These are phyloP conservation scores for Blastobasis lacticolella DNA, from an alignment of 2,888 invertebrate species.

Conservation along the genomic window DNA sequence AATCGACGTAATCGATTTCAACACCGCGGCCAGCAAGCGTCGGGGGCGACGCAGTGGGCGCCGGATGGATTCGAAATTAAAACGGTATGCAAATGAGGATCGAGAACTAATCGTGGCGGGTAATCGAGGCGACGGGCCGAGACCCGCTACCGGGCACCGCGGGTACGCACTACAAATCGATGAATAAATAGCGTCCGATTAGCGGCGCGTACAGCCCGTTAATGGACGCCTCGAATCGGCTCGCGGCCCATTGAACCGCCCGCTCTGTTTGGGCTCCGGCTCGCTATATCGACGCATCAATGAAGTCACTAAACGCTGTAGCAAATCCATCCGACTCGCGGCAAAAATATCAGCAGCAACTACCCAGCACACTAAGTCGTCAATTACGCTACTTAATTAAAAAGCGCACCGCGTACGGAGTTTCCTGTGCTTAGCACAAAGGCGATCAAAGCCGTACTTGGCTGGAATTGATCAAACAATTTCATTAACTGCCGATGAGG, in stretches of 20 bases:
- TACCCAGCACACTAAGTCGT: no score
- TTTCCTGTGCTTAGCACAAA: no score
- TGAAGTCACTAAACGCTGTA: no score
- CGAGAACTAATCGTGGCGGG: slow-evolving; percentile 59
- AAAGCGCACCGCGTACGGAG: no score
- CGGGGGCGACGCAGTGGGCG: slow-evolving; percentile 59
- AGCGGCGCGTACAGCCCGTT: slow-evolving; percentile 38
- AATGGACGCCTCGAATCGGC: slow-evolving; percentile 53
- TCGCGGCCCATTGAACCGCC: slow-evolving; percentile 38
- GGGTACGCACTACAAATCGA: slow-evolving; percentile 43
- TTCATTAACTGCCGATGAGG: slow-evolving; percentile 37
- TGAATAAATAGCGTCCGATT: slow-evolving; percentile 64
- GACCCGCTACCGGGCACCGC: slow-evolving; percentile 44
- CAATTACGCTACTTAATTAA: no score
- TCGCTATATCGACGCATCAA: slow-evolving; percentile 11
- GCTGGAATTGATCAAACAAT: slow-evolving; percentile 35
- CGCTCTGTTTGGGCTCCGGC: not conserved
- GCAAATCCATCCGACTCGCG: no score
- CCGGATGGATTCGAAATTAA: slow-evolving; percentile 67
- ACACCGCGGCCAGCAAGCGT: slow-evolving; percentile 56
- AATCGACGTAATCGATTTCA: slow-evolving; percentile 62
- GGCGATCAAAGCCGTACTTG: slow-evolving; percentile 31
- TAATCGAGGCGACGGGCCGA: slow-evolving; percentile 58
- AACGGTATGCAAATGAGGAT: slow-evolving; percentile 65
- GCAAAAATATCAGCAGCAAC: no score